Conservation (phyloP, 2,888 invertebrate genomes). For the Mellilla xanthometata region DNA sequence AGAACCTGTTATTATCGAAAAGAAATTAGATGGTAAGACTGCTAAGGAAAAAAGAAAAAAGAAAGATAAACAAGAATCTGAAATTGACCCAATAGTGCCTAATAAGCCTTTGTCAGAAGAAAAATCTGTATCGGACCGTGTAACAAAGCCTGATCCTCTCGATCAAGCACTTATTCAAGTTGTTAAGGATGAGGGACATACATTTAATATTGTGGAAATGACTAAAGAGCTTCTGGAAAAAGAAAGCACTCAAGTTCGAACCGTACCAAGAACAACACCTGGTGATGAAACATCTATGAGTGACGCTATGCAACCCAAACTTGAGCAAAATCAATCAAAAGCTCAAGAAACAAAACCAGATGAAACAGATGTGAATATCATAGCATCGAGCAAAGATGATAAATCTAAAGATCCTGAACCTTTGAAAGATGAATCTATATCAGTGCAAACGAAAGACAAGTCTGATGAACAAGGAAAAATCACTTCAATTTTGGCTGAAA, state of each 20-base stretch:
- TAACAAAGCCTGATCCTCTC: background rate
- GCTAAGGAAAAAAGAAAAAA: background rate
- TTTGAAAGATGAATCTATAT: too few species aligned
- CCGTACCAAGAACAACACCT: background rate
- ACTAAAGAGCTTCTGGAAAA: slow-evolving; percentile 41
- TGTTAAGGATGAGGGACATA: slow-evolving; percentile 17
- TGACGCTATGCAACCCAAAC: too few species aligned
- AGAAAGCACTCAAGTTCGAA: slow-evolving; percentile 33
- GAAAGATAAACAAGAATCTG: slow-evolving; percentile 1
- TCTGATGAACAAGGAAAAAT: background rate
- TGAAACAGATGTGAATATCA: background rate
- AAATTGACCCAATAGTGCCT: too few species aligned
- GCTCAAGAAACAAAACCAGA: background rate
- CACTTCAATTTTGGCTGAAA: background rate
- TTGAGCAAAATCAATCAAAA: background rate
- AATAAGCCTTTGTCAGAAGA: background rate
- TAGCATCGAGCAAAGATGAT: too few species aligned
- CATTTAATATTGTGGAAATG: slow-evolving; percentile 29
- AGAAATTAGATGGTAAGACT: background rate
- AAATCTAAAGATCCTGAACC: too few species aligned
- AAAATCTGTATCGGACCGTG: slow-evolving; percentile 3
- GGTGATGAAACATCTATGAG: too few species aligned
- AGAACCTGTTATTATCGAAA: background rate
- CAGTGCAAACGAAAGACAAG: background rate
- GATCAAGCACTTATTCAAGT: slow-evolving; percentile 4